Evolutionary conservation across 2,113 vertebrate genomes (phyloP).

Genomic region (Tychaedon coryphoeus): DNA sequence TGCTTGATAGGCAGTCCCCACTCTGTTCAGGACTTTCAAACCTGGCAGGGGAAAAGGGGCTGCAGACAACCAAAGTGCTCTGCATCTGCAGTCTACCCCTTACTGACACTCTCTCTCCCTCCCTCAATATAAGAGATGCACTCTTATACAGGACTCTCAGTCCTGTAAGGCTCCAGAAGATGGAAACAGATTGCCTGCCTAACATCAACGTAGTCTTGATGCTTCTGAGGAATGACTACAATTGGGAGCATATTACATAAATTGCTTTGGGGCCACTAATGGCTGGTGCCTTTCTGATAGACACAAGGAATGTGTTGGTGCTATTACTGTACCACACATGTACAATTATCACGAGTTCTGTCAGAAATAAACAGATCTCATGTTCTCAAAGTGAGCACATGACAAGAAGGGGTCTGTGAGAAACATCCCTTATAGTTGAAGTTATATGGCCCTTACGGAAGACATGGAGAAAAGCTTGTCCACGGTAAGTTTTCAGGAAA

Average conservation of each 20-base stretch:
- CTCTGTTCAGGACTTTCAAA: neutral
- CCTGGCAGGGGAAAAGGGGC: fast-evolving
- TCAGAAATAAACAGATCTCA: neutral
- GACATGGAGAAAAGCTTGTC: neutral
- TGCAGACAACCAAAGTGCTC: neutral
- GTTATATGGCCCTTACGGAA: neutral
- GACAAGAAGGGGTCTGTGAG: neutral
- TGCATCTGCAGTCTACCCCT: neutral
- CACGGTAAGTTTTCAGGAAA: neutral
- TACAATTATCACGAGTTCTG: neutral
- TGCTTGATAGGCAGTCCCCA: neutral
- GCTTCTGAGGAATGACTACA: neutral
- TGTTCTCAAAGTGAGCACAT: neutral
- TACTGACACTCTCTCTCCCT: neutral
- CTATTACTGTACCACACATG: neutral
- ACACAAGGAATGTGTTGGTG: neutral
- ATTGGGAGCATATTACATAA: neutral
- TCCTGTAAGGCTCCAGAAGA: neutral
- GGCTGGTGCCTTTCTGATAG: neutral
- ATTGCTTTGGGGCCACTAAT: neutral
- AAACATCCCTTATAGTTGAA: neutral
- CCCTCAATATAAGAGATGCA: neutral
- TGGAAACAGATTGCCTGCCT: neutral
- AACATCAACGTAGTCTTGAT: neutral
- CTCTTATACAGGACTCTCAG: too few species aligned